Conservation (phyloP, 2,888 invertebrate genomes). For the Harmothoe impar region DNA sequence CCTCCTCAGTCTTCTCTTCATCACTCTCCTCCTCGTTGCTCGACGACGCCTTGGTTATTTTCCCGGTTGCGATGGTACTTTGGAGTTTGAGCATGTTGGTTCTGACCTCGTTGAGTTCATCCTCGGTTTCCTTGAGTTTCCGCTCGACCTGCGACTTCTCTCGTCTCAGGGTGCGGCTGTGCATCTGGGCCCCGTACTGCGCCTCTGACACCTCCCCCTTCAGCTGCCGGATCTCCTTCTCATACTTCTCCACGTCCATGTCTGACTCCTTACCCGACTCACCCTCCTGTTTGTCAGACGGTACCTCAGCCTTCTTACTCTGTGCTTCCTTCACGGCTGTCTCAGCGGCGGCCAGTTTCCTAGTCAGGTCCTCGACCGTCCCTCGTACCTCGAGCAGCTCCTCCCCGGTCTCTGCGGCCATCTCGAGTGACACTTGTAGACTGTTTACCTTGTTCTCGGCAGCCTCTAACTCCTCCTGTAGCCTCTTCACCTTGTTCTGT, state of each 20-base stretch:
- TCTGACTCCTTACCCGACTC: not conserved
- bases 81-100: conserved; percentile 38
- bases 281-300: no score
- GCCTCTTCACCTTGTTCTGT: not conserved
- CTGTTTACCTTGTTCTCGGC: conserved; percentile 64
- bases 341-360: not conserved
- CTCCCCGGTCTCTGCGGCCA: conserved; percentile 65
- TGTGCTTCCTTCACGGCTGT: not conserved
- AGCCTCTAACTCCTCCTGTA: not conserved
- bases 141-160: conserved; percentile 64
- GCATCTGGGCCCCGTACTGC: conserved; percentile 64
- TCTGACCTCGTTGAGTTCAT: conserved; percentile 35
- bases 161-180: conserved; percentile 60
- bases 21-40: not conserved
- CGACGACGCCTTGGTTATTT: not conserved
- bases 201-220: conserved; percentile 65
- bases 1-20: conserved; percentile 12
- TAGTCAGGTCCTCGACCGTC: not conserved
- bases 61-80: not conserved
- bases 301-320: not conserved
- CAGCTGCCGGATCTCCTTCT: conserved; percentile 62
- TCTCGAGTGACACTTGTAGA: conserved; percentile 57
- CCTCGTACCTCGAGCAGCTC: conserved; percentile 59
- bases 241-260: conserved; percentile 55
- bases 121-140: conserved; percentile 62